phyloP scores from a whole-genome alignment of 2,113 vertebrate species.

The Periophthalmus modestus region DNA sequence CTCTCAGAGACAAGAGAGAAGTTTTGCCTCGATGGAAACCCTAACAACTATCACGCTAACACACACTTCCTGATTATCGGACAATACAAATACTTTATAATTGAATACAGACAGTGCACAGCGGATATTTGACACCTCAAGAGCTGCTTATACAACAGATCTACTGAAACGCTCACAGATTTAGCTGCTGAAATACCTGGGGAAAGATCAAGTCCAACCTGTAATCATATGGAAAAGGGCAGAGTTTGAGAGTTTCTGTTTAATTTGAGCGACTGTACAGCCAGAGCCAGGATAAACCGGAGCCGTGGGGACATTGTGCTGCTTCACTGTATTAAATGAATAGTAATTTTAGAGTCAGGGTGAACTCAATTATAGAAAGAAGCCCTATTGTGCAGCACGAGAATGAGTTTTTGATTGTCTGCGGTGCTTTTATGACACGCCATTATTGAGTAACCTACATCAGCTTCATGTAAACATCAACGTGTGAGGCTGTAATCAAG shows the following conservation, averaged over 20 bases:
- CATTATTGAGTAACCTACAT: background rate
- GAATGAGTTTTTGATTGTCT: slow-evolving; percentile 6
- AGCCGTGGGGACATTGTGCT: background rate
- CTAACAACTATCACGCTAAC: too few species aligned
- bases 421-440: background rate
- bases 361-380: background rate
- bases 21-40: too few species aligned
- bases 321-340: background rate
- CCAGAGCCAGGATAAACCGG: too few species aligned
- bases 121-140: too few species aligned
- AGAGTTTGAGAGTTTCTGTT: background rate
- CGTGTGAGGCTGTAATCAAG: background rate
- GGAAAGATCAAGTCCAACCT: too few species aligned
- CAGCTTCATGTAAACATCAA: background rate
- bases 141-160: too few species aligned
- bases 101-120: too few species aligned
- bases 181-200: too few species aligned
- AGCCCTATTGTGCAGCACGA: background rate
- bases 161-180: too few species aligned
- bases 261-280: background rate
- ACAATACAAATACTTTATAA: too few species aligned
- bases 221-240: background rate
- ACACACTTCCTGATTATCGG: too few species aligned
- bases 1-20: too few species aligned
- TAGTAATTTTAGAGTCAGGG: background rate